Base-by-base conservation (phyloP, 2,888 invertebrate species). In the Villa cingulata region DNA sequence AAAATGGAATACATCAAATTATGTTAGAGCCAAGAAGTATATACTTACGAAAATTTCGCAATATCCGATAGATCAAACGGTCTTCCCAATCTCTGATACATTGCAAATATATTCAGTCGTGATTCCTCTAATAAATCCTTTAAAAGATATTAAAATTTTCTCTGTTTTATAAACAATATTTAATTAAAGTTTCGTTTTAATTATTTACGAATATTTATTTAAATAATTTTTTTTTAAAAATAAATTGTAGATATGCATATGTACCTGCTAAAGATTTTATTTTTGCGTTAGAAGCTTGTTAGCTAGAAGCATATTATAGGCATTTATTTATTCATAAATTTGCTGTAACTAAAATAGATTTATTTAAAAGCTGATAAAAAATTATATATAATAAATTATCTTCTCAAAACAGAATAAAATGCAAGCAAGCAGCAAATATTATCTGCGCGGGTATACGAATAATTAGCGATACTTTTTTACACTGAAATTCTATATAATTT, bases 21-120 rank as follows among this genome's bases (percentile, higher is more conserved):
- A n/a, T n/a, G n/a, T n/a, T n/a, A n/a, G n/a, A n/a, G n/a, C n/a
- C n/a, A n/a, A n/a, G n/a, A n/a, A n/a, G n/a, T n/a, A n/a, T n/a
- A 46, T 48, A 60, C 65, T 67, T 56, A 68, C 68, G 65, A 62
- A 53, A 66, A 66, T 44, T 67, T 68, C 17, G 66, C 60, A 14
- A 65, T 65, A 48, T 68, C 69, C 29, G 63, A 56, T 34, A 68
- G 54, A 53, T 69, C 68, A 41, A 67, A 68, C 1, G 66, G 65
- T 38, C 66, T 65, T 50, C 66, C 63, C 46, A 69, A 64, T 55
- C 67, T 68, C 54, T 69, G 69, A 56, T 68, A 69, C 66, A 69
- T 68, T 46, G 67, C 66, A 52, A 69, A 66, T 3, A 69, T 56
- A 57, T 68, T 69, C 46, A 65, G 62, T 45, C 67, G 59, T 12